Evolutionary conservation across 2,888 invertebrate genomes (phyloP), one percentile per base, ranked within the genome.

Genomic region (Diloba caeruleocephala): DNA sequence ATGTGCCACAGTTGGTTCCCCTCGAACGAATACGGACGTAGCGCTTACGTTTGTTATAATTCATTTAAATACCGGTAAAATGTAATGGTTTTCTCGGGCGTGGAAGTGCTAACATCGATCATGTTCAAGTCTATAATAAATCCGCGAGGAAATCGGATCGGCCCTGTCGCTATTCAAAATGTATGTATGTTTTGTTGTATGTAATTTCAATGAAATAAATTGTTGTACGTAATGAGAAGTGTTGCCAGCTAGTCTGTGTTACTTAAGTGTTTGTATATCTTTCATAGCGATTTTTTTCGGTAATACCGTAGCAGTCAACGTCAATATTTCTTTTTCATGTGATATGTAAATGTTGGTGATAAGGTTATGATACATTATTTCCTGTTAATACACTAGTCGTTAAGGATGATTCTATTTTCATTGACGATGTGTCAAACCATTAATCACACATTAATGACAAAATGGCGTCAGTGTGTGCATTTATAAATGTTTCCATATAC

Each of bases 61-160:
- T 53, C 41, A 44, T 49, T 49, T 39, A 41, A 51, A 44, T 25
- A 51, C 41, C 38, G 25, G 25, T 57, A 68, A 57, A 62, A 79
- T 85, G 87, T 85, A 72, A 89, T 87, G 85, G 74, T 84, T 76
- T 70, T 78, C 58, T 70, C 76, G 62, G 72, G 63, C 60, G 76
- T 76, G 54, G 74, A 82, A 65, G 67, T 76, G 61, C 63, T 79
- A 28, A 59, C 78, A 57, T 66, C 76, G 55, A 84, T 73, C 59
- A 89, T 90, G 90, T 75, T 89, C 66, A 88, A 74, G 70, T 87
- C 80, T 71, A 54, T 88, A 38, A 73, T 72, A 23, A 79, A 79
- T 53, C 69, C 76, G 26, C 79, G 78, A 52, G 72, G 73, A 38
- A 84, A 87, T 57, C 80, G 86, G 23, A 87, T 88, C 28, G 81